phyloP scores from a whole-genome alignment of 2,888 invertebrate genomes.

The Eilema sororculum region DNA sequence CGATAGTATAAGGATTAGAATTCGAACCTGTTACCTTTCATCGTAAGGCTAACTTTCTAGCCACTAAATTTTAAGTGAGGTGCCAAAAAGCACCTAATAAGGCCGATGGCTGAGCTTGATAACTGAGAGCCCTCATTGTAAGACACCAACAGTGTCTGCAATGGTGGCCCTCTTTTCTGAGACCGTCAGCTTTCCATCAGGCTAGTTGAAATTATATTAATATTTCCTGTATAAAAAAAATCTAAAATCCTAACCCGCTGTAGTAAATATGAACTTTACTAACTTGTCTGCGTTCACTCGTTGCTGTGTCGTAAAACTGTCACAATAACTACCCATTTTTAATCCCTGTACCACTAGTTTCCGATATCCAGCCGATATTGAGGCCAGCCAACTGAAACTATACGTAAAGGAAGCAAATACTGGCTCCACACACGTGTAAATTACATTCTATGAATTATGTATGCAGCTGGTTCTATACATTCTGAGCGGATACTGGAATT shows the following conservation, averaged over 20 bases:
- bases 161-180: no score
- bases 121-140: no score
- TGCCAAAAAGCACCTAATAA: no score
- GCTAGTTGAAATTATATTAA: no score
- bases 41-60: no score
- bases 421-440: conserved; percentile 9
- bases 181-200: no score
- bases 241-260: not conserved
- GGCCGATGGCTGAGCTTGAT: no score
- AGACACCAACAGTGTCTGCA: no score
- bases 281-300: not conserved
- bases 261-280: not conserved
- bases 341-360: conserved; percentile 26
- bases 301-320: not conserved
- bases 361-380: conserved; percentile 23
- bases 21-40: no score
- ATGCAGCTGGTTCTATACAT: not conserved
- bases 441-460: conserved; percentile 10
- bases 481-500: not conserved
- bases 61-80: no score
- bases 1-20: no score
- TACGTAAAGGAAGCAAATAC: conserved; percentile 3
- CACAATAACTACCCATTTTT: conserved; percentile 27
- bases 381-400: conserved; percentile 20
- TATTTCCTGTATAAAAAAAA: no score